Base-by-base conservation (phyloP, 2,113 vertebrate species). In the Casuarius casuarius region DNA sequence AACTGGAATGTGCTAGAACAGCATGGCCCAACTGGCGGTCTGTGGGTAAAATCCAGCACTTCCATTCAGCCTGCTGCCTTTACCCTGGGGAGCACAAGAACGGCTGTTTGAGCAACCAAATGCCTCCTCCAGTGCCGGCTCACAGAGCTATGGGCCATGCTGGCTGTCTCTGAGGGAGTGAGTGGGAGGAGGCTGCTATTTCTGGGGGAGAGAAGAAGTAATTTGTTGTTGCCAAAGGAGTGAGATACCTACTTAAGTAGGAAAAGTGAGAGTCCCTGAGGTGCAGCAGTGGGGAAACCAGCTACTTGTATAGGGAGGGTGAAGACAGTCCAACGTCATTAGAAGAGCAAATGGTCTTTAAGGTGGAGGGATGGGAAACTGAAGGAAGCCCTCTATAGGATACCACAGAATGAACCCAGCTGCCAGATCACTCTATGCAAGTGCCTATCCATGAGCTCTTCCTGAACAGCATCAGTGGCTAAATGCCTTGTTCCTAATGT, bases 1-100 rank as follows among this genome's bases (percentile, higher is more conserved):
- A 31, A 33, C 40, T 91, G 91, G 91, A 97, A 97, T 94, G 92
- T 77, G 91, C 95, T 89, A 77, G 71, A 93, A 84, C 90, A 97
- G 93, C 94, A 93, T 26, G 67, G 72, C 90, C 87, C 59, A 85
- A 0, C 0, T 94, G 82, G 92, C 84, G 94, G 78, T 33, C 7
- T 7, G 54, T 3, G 4, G 49, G 59, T 79, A 90, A 90, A 76
- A 46, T 9, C 15, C 78, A 44, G 61, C 12, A 73, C 46, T 58
- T 78, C 15, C 31, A 38, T 23, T 73, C 67, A 91, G 54, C 56
- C 29, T 18, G 59, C 75, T 84, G 85, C 58, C 28, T 79, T 84
- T 79, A 80, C 54, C 78, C 23, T 2, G 28, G 71, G 54, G 71
- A 80, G 78, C 78, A 88, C 5, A 62, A 90, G 75, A 92, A 95